phyloP scores from a whole-genome alignment of 2,888 invertebrate genomes.

The Nowickia ferox region DNA sequence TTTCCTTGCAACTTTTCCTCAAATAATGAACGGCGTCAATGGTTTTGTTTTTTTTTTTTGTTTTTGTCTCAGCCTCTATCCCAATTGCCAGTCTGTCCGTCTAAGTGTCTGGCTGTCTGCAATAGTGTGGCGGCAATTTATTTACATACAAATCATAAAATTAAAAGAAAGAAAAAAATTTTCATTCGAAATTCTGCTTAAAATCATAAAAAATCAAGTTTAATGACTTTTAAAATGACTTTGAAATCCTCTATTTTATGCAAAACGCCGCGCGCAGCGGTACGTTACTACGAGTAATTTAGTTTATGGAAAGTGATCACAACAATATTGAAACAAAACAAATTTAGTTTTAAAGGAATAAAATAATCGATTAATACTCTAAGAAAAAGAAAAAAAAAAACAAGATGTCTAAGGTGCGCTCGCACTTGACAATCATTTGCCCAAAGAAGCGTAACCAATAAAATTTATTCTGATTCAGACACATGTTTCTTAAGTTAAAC shows the following conservation, averaged over 20 bases:
- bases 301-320: neutral
- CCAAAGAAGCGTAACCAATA: too few species aligned
- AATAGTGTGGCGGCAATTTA: slow-evolving; percentile 58
- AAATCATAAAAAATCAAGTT: slow-evolving; percentile 46
- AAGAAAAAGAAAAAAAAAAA: too few species aligned
- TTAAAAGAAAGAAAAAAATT: slow-evolving; percentile 27
- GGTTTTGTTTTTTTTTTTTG: slow-evolving; percentile 29
- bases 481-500: too few species aligned
- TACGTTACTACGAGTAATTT: neutral
- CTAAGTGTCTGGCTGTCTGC: slow-evolving; percentile 24
- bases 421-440: too few species aligned
- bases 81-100: slow-evolving; percentile 31
- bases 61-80: slow-evolving; percentile 13
- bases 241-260: slow-evolving; percentile 20
- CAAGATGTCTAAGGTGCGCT: too few species aligned
- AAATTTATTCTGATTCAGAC: too few species aligned
- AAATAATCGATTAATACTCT: neutral
- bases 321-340: too few species aligned
- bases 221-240: slow-evolving; percentile 48
- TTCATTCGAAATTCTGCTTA: slow-evolving; percentile 11
- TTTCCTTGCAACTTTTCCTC: slow-evolving; percentile 48
- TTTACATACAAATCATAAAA: slow-evolving; percentile 57
- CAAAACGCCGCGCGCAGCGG: slow-evolving; percentile 9
- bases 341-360: neutral
- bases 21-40: slow-evolving; percentile 72